A percentile compares a stretch with the other conserved stretches of the same genome.
Evolutionary conservation across 2,113 vertebrate genomes (phyloP).

Genomic region (Oryzias javanicus): DNA sequence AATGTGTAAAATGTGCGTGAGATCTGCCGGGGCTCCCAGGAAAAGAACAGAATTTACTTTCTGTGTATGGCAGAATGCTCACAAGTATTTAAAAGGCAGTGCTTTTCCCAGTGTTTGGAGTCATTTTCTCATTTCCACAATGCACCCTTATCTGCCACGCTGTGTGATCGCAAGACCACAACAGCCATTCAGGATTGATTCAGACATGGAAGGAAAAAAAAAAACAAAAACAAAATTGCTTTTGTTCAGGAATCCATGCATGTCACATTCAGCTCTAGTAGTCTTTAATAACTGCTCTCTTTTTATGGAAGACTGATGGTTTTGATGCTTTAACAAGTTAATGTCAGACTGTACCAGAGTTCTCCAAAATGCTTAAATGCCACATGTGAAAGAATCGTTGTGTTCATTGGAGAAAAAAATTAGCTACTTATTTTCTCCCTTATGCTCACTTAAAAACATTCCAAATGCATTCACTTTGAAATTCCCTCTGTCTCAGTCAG

Average conservation of each 20-base stretch:
- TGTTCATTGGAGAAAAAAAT: not conserved
- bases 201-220: constrained; percentile 24
- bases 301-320: constrained; percentile 10
- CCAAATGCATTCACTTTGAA: constrained; percentile 23
- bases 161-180: constrained; percentile 46
- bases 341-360: not conserved
- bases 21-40: constrained; percentile 27
- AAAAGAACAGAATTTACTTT: constrained; percentile 52
- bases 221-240: constrained; percentile 1
- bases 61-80: constrained; percentile 61
- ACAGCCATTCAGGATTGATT: constrained; percentile 31
- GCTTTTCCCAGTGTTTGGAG: constrained; percentile 51
- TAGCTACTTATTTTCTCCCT: constrained; percentile 4
- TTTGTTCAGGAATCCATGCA: constrained; percentile 14
- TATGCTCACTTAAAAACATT: constrained; percentile 5
- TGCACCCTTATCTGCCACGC: constrained; percentile 54
- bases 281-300: constrained; percentile 27
- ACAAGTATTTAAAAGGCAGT: constrained; percentile 51
- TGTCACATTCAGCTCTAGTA: constrained; percentile 27
- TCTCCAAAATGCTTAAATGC: constrained; percentile 16
- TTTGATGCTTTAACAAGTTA: constrained; percentile 21
- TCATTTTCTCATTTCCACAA: constrained; percentile 64
- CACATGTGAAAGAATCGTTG: constrained; percentile 14
- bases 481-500: constrained; percentile 15
- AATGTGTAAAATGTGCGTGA: constrained; percentile 43